Evolutionary conservation across 2,797 vertebrate species (phyloP).

Genomic region (Muraenolepis orangiensis): DNA sequence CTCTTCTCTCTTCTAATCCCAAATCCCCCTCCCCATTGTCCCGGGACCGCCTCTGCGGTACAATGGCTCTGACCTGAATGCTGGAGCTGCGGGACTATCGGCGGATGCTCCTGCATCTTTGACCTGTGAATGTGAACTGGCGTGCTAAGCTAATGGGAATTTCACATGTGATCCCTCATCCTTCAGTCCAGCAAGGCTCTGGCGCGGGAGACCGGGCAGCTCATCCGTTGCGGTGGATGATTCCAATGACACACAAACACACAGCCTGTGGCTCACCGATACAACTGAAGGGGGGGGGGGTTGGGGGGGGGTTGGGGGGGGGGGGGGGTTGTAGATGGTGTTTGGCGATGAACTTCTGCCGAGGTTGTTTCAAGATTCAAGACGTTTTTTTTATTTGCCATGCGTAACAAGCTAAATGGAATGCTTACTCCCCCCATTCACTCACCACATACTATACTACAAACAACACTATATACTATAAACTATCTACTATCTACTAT

Average conservation of each 20-base stretch:
- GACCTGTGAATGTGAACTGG: not conserved
- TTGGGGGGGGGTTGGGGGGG: not conserved
- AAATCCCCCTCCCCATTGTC: slow-evolving; percentile 48
- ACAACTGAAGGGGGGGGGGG: not conserved
- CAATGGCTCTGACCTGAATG: slow-evolving; percentile 27
- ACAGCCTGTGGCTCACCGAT: too few species aligned
- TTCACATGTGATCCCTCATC: slow-evolving; percentile 16
- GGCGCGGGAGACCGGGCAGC: not conserved
- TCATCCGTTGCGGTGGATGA: not conserved
- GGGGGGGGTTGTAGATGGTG: too few species aligned
- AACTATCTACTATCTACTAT: too few species aligned
- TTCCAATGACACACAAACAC: not conserved
- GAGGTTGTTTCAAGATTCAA: too few species aligned
- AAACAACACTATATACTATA: too few species aligned
- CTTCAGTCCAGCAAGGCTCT: not conserved
- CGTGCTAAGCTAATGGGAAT: slow-evolving; percentile 25
- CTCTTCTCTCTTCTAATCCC: slow-evolving; percentile 38
- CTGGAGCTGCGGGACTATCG: not conserved
- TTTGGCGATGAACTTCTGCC: not conserved
- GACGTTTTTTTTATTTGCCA: too few species aligned
- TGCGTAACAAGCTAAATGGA: too few species aligned
- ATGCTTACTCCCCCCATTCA: too few species aligned
- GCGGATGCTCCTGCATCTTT: too few species aligned
- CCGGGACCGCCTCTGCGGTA: slow-evolving; percentile 12
- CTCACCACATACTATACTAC: too few species aligned